Evolutionary conservation across 1,140 invertebrate species (phyloP).

Genomic region (Calephelis virginiensis): DNA sequence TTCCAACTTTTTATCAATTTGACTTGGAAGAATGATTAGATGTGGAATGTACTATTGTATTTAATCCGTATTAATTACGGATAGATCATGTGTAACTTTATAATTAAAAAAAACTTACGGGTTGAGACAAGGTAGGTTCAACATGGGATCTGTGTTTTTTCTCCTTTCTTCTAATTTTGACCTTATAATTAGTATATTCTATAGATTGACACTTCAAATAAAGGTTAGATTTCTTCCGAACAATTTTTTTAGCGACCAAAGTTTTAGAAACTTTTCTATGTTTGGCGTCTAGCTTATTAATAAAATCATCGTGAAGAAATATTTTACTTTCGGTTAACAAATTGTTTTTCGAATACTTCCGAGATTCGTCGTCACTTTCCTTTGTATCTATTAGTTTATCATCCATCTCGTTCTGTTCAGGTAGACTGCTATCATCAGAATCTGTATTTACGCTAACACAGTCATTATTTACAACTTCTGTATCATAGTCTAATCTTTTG

Average conservation of each 20-base stretch:
- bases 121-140: constrained; percentile 27
- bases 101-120: constrained; percentile 1
- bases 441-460: background rate
- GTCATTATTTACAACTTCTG: background rate
- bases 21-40: no score
- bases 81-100: no score
- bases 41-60: no score
- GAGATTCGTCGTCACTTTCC: background rate
- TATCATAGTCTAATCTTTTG: background rate
- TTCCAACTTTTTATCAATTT: no score
- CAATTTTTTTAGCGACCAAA: constrained; percentile 35
- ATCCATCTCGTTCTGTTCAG: background rate
- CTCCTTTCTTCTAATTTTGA: constrained; percentile 32
- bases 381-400: background rate
- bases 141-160: constrained; percentile 25
- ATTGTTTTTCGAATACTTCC: background rate
- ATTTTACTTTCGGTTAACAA: background rate
- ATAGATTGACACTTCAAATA: constrained; percentile 36
- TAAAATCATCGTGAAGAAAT: background rate
- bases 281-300: constrained; percentile 27
- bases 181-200: constrained; percentile 31
- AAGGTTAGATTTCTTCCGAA: constrained; percentile 34
- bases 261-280: constrained; percentile 27
- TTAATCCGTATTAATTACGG: no score
- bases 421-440: background rate